Percentiles rank a stretch among this genome's conserved stretches.
phyloP scores from a whole-genome alignment of 1,140 invertebrate species.

The Caenorhabditis latens region DNA sequence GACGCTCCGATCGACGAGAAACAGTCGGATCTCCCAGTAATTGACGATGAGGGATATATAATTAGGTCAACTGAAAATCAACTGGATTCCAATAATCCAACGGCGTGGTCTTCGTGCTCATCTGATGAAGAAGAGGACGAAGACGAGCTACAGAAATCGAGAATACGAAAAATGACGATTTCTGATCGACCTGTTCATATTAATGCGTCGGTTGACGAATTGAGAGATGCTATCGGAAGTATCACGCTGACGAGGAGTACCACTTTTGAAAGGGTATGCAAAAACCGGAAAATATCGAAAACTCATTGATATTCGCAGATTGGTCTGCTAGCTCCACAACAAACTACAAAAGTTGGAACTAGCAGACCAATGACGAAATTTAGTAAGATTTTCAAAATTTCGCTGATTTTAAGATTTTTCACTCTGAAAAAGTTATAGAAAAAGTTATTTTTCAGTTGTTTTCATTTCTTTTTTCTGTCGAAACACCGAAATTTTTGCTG shows the following conservation, averaged over 20 bases:
- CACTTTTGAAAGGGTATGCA: slow-evolving; percentile 73
- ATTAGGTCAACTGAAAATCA: slow-evolving; percentile 59
- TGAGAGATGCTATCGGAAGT: slow-evolving; percentile 73
- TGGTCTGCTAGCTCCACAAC: too few relatives aligned
- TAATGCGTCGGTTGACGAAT: slow-evolving; percentile 76
- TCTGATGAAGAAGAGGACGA: slow-evolving; percentile 70
- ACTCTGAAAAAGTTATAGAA: too few relatives aligned
- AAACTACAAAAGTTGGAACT: too few relatives aligned
- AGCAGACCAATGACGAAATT: too few relatives aligned
- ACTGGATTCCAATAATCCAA: background rate
- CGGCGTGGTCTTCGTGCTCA: slow-evolving; percentile 57
- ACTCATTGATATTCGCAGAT: too few relatives aligned
- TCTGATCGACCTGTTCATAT: slow-evolving; percentile 68
- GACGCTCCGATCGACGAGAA: slow-evolving; percentile 57
- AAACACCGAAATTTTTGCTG: too few relatives aligned
- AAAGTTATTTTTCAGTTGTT: too few relatives aligned
- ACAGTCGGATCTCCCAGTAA: slow-evolving; percentile 15
- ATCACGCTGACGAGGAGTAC: slow-evolving; percentile 70
- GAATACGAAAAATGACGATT: slow-evolving; percentile 73
- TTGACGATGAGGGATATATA: slow-evolving; percentile 72
- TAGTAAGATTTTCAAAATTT: background rate
- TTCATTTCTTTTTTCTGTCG: too few relatives aligned
- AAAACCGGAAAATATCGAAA: too few relatives aligned
- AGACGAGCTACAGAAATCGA: slow-evolving; percentile 71
- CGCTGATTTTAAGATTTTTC: too few relatives aligned